These are phyloP conservation scores for Peromyscus attwateri DNA, from an alignment of 2,797 vertebrate species.

Conservation along the genomic window DNA sequence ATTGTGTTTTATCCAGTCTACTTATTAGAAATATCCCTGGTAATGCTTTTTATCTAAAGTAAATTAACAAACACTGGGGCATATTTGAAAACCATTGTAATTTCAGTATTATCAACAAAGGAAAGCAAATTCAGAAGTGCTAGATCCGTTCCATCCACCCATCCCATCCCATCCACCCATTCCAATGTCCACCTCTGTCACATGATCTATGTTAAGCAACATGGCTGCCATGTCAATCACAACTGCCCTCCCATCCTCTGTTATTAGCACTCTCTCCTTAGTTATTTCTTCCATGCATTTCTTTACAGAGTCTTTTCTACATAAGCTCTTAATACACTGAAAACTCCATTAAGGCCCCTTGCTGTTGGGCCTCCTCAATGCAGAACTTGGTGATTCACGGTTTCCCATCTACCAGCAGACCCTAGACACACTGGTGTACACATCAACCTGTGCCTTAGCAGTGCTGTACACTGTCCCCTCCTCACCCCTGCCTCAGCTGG, in stretches of 20 bases:
- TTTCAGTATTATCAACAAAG: neutral
- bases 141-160: neutral
- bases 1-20: neutral
- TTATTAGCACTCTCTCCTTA: too few species aligned
- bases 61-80: neutral
- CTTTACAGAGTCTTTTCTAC: neutral
- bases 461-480: neutral
- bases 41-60: neutral
- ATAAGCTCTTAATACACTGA: neutral
- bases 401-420: neutral
- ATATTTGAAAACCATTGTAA: neutral
- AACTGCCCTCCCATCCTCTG: neutral
- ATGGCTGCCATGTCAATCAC: neutral
- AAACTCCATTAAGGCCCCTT: neutral
- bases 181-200: too few species aligned
- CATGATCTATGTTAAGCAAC: neutral
- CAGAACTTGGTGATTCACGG: accelerated
- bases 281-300: neutral
- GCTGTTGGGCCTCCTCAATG: neutral
- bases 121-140: neutral
- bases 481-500: neutral
- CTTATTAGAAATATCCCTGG: neutral
- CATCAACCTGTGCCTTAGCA: neutral
- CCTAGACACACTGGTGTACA: accelerated
- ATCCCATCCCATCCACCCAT: neutral